These are phyloP conservation scores for Gastrophryne carolinensis DNA, from an alignment of 2,797 vertebrate genomes.

Conservation along the genomic window DNA sequence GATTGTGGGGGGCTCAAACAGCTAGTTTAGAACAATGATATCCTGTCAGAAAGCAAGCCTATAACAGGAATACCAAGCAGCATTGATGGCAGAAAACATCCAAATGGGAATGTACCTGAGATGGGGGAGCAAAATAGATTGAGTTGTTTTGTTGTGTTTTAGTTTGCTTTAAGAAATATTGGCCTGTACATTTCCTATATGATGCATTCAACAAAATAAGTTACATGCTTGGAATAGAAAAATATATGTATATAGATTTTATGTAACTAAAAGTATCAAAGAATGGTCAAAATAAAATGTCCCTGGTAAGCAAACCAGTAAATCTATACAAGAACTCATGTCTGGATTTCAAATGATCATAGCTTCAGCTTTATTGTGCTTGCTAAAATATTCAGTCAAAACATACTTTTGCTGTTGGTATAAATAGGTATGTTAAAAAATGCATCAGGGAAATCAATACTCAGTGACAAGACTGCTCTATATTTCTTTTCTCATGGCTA, in stretches of 20 bases:
- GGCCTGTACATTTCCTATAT: no score
- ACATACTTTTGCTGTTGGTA: slow-evolving; percentile 33
- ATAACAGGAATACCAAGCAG: no score
- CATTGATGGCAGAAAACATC: no score
- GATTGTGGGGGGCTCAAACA: no score
- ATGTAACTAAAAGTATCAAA: background rate
- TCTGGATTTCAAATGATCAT: background rate
- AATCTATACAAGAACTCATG: background rate
- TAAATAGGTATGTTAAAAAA: slow-evolving; percentile 36
- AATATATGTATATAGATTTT: background rate
- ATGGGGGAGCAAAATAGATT: no score
- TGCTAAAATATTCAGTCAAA: slow-evolving; percentile 21
- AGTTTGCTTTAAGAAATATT: no score
- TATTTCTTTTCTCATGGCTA: slow-evolving; percentile 9
- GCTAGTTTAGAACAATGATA: no score
- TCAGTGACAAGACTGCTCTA: slow-evolving; percentile 18
- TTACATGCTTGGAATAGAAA: background rate
- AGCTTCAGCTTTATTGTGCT: slow-evolving; percentile 13
- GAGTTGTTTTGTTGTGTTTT: no score
- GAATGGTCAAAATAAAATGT: background rate
- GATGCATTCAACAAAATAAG: background rate
- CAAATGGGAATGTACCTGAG: no score
- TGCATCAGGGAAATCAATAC: slow-evolving; percentile 42
- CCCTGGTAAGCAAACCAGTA: background rate
- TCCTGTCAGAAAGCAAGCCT: no score